These are phyloP conservation scores for Bombus pascuorum DNA, from an alignment of 1,140 invertebrate species.

Conservation along the genomic window DNA sequence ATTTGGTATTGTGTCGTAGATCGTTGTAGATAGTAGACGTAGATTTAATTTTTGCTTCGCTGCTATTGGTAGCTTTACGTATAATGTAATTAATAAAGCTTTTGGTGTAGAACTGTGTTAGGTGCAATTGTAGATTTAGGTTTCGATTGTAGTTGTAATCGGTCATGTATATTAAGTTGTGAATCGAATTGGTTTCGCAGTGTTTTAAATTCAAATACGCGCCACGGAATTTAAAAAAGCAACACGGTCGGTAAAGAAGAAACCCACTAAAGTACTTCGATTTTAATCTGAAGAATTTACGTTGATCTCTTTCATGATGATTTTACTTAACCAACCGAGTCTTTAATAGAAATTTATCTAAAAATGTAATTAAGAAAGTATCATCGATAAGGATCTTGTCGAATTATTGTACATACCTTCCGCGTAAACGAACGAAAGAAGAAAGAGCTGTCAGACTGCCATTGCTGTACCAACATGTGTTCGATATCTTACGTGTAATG, in stretches of 20 bases:
- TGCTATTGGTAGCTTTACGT: background rate
- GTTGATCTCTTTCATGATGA: too few species aligned
- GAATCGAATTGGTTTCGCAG: background rate
- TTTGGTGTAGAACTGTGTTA: background rate
- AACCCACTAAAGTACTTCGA: background rate
- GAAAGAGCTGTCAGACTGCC: background rate
- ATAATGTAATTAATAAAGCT: background rate
- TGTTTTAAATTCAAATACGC: background rate
- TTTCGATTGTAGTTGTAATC: background rate
- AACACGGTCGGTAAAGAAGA: conserved; percentile 16
- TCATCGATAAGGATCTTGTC: too few species aligned
- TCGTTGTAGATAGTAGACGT: background rate
- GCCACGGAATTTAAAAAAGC: background rate
- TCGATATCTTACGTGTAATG: conserved; percentile 51
- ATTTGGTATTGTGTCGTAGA: background rate
- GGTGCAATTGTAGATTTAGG: background rate
- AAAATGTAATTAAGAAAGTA: background rate
- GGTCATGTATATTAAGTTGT: background rate
- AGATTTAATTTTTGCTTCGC: background rate
- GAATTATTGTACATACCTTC: background rate
- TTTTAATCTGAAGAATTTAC: background rate
- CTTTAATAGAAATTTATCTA: background rate
- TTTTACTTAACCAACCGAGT: too few species aligned
- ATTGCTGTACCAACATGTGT: conserved; percentile 21
- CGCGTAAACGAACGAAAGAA: background rate